A percentile compares a stretch with the other conserved stretches of the same genome.
Evolutionary conservation across 2,888 invertebrate genomes (phyloP).

Genomic region (Drosophila testacea): DNA sequence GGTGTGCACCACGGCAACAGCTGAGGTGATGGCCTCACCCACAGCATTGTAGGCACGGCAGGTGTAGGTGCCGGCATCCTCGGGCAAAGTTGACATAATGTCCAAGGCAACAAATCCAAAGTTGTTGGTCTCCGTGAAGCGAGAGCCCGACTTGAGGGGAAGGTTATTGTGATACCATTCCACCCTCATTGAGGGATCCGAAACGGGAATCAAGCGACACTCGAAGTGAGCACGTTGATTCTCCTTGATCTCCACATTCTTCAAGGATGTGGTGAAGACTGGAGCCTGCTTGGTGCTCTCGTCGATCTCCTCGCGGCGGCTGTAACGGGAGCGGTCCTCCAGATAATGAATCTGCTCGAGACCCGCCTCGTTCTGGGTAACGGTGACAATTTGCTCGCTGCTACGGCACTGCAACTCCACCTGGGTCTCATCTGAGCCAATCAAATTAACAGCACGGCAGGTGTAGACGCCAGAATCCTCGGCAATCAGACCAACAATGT

Average conservation of each 20-base stretch:
- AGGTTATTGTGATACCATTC: constrained; percentile 98
- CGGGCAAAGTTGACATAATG: constrained; percentile 97
- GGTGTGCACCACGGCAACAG: constrained; percentile 93
- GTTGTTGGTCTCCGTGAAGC: constrained; percentile 98
- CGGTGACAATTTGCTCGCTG: constrained; percentile 92
- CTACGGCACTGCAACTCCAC: constrained; percentile 91
- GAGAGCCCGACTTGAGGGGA: constrained; percentile 95
- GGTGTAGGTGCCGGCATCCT: constrained; percentile 98
- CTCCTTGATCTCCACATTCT: constrained; percentile 96
- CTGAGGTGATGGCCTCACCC: constrained; percentile 97
- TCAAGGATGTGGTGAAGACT: constrained; percentile 96
- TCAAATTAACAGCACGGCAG: constrained; percentile 95
- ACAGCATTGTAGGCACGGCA: constrained; percentile 96
- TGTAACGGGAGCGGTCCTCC: constrained; percentile 93
- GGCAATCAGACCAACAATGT: constrained; percentile 97
- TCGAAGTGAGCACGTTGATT: constrained; percentile 98
- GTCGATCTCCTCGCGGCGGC: constrained; percentile 90
- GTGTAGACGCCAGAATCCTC: constrained; percentile 98
- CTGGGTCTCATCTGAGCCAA: constrained; percentile 94
- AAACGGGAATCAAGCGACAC: constrained; percentile 96
- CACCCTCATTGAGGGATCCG: constrained; percentile 96
- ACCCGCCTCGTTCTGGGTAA: constrained; percentile 94
- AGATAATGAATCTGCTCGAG: constrained; percentile 95
- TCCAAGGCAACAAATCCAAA: constrained; percentile 99
- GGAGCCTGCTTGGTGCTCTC: constrained; percentile 96